Conservation (phyloP, 2,113 vertebrate genomes). For the Phaethornis superciliosus region DNA sequence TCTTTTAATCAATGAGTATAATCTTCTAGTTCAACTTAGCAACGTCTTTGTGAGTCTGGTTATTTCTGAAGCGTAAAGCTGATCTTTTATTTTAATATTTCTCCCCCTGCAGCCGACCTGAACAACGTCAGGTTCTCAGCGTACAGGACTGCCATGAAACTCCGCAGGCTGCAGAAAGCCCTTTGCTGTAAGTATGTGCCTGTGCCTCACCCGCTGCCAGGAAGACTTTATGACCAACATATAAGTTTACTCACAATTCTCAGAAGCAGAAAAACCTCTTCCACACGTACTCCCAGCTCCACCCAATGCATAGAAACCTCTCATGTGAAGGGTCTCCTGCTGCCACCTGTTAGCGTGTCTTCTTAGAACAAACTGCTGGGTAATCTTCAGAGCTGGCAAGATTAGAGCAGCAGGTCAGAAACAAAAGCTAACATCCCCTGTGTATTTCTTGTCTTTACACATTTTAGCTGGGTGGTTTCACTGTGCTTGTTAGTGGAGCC, state of each 20-base stretch:
- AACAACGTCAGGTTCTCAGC: constrained; percentile 99
- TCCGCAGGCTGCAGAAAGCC: constrained; percentile 96
- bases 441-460: not conserved
- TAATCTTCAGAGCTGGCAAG: not conserved
- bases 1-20: not conserved
- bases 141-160: constrained; percentile 98
- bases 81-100: not conserved
- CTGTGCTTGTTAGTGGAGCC: not conserved
- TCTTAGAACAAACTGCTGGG: not conserved
- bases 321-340: not conserved
- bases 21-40: not conserved
- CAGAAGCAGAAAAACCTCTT: not conserved
- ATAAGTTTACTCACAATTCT: not conserved
- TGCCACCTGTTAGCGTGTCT: accelerated
- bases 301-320: not conserved
- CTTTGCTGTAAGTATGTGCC: constrained; percentile 90
- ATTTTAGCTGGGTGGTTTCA: not conserved
- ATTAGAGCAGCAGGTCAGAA: not conserved
- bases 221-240: not conserved
- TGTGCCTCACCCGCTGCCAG: not conserved
- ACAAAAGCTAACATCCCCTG: not conserved
- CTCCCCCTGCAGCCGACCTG: constrained; percentile 83
- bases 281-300: not conserved
- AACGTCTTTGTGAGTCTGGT: accelerated
- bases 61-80: constrained; percentile 31